Percentiles rank a stretch among this genome's conserved stretches.
phyloP scores from a whole-genome alignment of 2,113 vertebrate species.

The Procavia capensis region DNA sequence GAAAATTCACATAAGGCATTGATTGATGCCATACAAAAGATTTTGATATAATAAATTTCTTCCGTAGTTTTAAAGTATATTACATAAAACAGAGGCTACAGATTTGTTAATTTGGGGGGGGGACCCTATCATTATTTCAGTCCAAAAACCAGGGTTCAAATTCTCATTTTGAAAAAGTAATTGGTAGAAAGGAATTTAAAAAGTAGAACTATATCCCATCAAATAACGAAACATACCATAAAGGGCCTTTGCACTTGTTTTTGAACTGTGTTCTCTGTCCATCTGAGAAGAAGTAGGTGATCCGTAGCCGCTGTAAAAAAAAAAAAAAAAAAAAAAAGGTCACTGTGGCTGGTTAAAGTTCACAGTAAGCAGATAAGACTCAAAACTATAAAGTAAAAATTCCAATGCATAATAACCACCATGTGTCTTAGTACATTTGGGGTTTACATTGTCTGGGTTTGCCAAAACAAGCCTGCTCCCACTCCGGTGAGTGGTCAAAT shows the following conservation, averaged over 20 bases:
- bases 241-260: conserved; percentile 89
- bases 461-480: not conserved
- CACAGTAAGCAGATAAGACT: conserved; percentile 31
- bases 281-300: conserved; percentile 83
- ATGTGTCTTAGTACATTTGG: not conserved
- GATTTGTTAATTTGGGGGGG: not conserved
- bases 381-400: conserved; percentile 53
- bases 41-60: not conserved
- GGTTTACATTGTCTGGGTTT: not conserved
- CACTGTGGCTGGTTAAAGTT: conserved; percentile 55
- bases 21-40: not conserved
- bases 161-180: not conserved
- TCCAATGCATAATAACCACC: not conserved
- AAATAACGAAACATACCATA: conserved; percentile 84
- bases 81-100: not conserved
- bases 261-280: conserved; percentile 86
- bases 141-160: conserved; percentile 3
- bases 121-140: not conserved
- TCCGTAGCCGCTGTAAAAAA: conserved; percentile 88
- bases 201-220: not conserved
- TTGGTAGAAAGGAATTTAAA: not conserved
- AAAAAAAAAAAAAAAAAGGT: not conserved
- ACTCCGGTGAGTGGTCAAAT: not conserved
- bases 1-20: not conserved
- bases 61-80: not conserved